A percentile compares a stretch with the other conserved stretches of the same genome.
These are phyloP conservation scores for Lepidonotus clava DNA, from an alignment of 2,888 invertebrate species.

Conservation along the genomic window DNA sequence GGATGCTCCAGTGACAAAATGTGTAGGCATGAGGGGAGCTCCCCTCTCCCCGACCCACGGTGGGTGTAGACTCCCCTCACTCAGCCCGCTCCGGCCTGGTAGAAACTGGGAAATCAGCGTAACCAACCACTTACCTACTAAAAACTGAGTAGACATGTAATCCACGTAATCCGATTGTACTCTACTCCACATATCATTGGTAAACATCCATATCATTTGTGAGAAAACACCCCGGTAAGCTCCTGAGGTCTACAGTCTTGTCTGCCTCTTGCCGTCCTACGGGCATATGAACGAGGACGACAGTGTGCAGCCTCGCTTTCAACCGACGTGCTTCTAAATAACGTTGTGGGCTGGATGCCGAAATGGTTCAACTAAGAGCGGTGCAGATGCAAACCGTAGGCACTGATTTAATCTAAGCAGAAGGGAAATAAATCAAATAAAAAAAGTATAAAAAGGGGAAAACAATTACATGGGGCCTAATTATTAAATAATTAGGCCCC, in stretches of 20 bases:
- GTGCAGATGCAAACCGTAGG: background rate
- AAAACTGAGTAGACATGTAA: constrained; percentile 16
- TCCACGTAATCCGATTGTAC: constrained; percentile 24
- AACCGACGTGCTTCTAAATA: background rate
- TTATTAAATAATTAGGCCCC: too few relatives aligned
- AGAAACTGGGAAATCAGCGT: background rate
- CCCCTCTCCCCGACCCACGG: background rate
- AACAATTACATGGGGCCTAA: background rate
- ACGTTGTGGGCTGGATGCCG: background rate
- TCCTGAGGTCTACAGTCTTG: background rate
- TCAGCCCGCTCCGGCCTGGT: background rate
- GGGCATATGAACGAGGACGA: background rate
- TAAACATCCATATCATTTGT: background rate
- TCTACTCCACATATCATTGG: constrained; percentile 43
- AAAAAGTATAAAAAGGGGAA: background rate
- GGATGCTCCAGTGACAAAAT: background rate
- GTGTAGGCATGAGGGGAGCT: background rate
- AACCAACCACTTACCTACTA: constrained; percentile 7
- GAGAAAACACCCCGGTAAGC: background rate
- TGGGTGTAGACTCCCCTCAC: background rate
- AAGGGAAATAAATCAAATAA: background rate
- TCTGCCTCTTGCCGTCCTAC: background rate
- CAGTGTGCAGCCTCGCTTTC: background rate
- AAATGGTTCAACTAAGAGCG: background rate
- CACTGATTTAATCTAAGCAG: background rate